These are phyloP conservation scores for Apostichopus californicus DNA, from an alignment of 35 echinoderm and acorn worm species.

Conservation along the genomic window DNA sequence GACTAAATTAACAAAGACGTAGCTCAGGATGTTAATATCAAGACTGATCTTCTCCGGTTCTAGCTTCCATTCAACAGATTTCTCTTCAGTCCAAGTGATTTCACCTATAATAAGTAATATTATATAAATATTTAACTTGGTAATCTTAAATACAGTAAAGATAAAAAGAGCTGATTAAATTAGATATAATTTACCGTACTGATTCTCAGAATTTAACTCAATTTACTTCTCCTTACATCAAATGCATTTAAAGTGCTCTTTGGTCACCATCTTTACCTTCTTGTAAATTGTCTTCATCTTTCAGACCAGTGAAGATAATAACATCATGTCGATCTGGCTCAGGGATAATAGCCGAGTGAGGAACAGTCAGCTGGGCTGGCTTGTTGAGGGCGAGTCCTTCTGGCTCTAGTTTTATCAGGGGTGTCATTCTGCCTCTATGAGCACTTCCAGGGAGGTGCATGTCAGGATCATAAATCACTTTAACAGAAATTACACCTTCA, in stretches of 20 bases:
- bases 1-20: constrained; percentile 14
- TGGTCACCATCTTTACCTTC: too few species aligned
- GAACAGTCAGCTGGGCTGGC: not conserved
- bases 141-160: too few species aligned
- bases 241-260: too few species aligned
- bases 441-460: not conserved
- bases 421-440: not conserved
- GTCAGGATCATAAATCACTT: not conserved
- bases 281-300: too few species aligned
- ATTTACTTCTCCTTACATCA: too few species aligned
- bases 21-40: constrained; percentile 16
- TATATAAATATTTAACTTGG: not conserved
- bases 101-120: not conserved
- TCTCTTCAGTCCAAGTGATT: constrained; percentile 23
- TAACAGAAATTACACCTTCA: not conserved
- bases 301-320: not conserved
- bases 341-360: constrained; percentile 6
- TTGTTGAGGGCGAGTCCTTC: not conserved
- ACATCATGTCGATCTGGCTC: not conserved
- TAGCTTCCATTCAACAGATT: constrained; percentile 13
- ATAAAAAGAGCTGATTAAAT: too few species aligned
- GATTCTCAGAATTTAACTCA: too few species aligned
- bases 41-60: constrained; percentile 10
- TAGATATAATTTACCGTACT: too few species aligned
- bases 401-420: not conserved